A percentile compares a stretch with the other conserved stretches of the same genome.
These are phyloP conservation scores for Chrysocyon brachyurus DNA, from an alignment of 2,797 vertebrate species.

Conservation along the genomic window DNA sequence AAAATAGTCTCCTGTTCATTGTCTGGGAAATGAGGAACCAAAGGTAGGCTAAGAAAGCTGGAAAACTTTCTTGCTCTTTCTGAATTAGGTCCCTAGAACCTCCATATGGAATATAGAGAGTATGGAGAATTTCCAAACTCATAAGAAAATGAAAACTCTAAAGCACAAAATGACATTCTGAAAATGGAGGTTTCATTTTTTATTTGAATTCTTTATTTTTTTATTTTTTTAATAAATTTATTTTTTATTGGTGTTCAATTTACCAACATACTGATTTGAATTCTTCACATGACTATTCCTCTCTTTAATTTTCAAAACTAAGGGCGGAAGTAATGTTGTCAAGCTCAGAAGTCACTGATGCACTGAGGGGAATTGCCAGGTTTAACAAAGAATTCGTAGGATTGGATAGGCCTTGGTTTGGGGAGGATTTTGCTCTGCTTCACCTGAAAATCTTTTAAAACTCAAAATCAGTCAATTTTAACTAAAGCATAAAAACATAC, in stretches of 20 bases:
- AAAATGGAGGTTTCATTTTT: constrained; percentile 16
- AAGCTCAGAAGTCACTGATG: background rate
- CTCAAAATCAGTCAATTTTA: background rate
- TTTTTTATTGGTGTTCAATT: too few species aligned
- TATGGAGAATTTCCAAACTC: background rate
- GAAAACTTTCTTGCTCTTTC: background rate
- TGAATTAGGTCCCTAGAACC: background rate
- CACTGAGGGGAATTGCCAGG: background rate
- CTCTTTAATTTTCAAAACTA: constrained; percentile 38
- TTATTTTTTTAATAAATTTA: too few species aligned
- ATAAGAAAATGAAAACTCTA: background rate
- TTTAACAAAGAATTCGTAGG: background rate
- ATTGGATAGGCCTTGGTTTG: background rate
- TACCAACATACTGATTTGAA: background rate
- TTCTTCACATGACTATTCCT: background rate
- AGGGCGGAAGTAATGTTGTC: background rate
- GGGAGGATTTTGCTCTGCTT: background rate
- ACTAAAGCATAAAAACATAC: background rate
- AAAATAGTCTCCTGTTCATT: background rate
- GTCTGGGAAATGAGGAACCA: background rate
- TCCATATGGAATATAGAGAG: background rate
- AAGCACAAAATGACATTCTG: background rate
- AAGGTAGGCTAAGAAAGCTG: background rate
- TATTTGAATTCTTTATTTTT: background rate
- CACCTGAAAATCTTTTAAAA: constrained; percentile 29